Conservation (phyloP, 2,797 vertebrate species). For the Pangasius macronema region DNA sequence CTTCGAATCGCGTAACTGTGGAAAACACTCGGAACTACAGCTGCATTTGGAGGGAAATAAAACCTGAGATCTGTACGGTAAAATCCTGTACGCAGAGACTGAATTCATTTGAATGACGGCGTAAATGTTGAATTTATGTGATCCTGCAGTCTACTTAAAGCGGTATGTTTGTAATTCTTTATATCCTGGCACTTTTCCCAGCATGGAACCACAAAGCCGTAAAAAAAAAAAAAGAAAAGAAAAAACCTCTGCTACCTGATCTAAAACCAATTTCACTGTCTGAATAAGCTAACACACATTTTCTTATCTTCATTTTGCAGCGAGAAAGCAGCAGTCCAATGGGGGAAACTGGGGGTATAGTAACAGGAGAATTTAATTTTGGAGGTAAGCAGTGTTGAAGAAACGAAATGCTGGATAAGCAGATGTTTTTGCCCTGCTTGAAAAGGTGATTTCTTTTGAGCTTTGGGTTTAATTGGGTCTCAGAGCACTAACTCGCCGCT, state of each 20-base stretch:
- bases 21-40: not conserved
- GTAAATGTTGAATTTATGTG: slow-evolving; percentile 24
- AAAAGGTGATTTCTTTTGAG: slow-evolving; percentile 66
- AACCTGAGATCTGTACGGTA: not conserved
- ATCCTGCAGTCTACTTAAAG: slow-evolving; percentile 6
- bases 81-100: not conserved
- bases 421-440: slow-evolving; percentile 66
- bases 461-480: slow-evolving; percentile 51
- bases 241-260: slow-evolving; percentile 70
- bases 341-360: slow-evolving; percentile 83
- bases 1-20: not conserved
- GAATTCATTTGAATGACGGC: slow-evolving; percentile 10
- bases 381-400: slow-evolving; percentile 83
- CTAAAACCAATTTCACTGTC: slow-evolving; percentile 82
- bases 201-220: slow-evolving; percentile 71
- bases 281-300: slow-evolving; percentile 76
- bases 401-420: slow-evolving; percentile 65
- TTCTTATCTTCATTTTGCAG: slow-evolving; percentile 82
- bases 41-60: not conserved
- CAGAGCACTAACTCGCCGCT: slow-evolving; percentile 22
- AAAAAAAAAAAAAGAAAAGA: slow-evolving; percentile 73
- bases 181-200: slow-evolving; percentile 66
- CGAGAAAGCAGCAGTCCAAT: slow-evolving; percentile 93
- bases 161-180: too few relatives aligned
- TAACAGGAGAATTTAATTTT: slow-evolving; percentile 93